These are phyloP conservation scores for Prietella phreatophila DNA, from an alignment of 2,113 vertebrate genomes.

Conservation along the genomic window DNA sequence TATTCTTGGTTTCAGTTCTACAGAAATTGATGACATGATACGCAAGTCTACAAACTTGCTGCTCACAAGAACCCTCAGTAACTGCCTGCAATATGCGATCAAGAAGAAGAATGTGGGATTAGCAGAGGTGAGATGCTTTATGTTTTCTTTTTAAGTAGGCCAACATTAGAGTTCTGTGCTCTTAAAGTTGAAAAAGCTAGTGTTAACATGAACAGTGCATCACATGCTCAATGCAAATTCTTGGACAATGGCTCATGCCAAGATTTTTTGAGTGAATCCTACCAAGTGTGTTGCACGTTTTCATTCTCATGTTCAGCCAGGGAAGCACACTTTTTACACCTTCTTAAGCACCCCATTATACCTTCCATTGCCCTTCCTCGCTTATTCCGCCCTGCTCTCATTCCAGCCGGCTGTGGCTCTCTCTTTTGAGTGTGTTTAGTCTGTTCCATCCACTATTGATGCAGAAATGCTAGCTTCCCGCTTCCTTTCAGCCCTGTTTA, in stretches of 20 bases:
- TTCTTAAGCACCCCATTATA: not conserved
- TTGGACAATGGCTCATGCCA: not conserved
- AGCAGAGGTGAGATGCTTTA: constrained; percentile 79
- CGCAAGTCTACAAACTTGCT: constrained; percentile 94
- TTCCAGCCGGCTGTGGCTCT: constrained; percentile 7
- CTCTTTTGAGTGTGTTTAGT: constrained; percentile 52
- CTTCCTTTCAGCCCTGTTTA: constrained; percentile 48
- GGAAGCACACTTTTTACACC: not conserved
- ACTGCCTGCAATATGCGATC: constrained; percentile 91
- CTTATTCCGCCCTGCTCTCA: constrained; percentile 1
- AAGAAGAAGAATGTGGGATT: constrained; percentile 93
- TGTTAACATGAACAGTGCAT: not conserved
- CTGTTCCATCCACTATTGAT: constrained; percentile 29
- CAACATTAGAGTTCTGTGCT: too few relatives aligned
- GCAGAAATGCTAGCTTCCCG: constrained; percentile 17
- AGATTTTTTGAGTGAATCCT: not conserved
- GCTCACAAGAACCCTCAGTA: constrained; percentile 90
- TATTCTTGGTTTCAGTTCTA: constrained; percentile 77
- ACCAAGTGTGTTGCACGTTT: not conserved
- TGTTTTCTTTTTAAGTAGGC: constrained; percentile 2
- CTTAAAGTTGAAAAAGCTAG: not conserved
- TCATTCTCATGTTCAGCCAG: not conserved
- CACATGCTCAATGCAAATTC: not conserved
- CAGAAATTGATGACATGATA: constrained; percentile 97
- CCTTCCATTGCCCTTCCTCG: not conserved